phyloP scores from a whole-genome alignment of 2,888 invertebrate genomes.

The Mimachlamys varia region DNA sequence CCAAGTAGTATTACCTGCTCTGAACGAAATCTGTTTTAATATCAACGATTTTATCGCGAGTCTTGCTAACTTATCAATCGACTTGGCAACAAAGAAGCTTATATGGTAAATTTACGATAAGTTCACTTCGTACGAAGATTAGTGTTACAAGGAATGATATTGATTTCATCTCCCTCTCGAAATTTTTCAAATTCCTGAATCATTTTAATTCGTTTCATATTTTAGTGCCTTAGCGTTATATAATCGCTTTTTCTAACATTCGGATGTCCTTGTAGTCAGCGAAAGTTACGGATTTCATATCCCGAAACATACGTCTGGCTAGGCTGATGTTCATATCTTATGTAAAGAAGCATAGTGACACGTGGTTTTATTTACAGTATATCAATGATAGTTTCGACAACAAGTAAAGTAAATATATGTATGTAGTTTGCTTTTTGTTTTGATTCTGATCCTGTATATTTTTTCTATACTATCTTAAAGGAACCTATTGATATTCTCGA shows the following conservation, averaged over 20 bases:
- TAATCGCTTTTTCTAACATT: neutral
- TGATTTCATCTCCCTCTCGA: neutral
- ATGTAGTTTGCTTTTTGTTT: too few species aligned
- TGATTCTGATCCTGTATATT: too few species aligned
- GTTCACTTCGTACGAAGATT: neutral
- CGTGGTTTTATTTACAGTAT: too few species aligned
- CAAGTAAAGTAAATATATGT: too few species aligned
- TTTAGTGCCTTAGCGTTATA: neutral
- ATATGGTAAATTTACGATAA: neutral
- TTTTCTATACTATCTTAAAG: too few species aligned
- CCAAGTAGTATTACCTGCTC: neutral
- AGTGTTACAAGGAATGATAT: neutral
- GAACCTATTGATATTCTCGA: too few species aligned
- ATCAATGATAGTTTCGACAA: too few species aligned
- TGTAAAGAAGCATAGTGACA: too few species aligned
- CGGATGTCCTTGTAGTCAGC: too few species aligned
- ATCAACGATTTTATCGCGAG: constrained; percentile 7
- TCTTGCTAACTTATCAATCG: neutral
- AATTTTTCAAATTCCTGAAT: constrained; percentile 8
- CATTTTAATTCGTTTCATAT: neutral
- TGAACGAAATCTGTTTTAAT: neutral
- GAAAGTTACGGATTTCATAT: too few species aligned
- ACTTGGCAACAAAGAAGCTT: neutral
- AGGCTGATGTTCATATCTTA: too few species aligned
- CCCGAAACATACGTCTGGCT: too few species aligned